Base-by-base conservation (phyloP, 2,113 vertebrate species). In the Sitta europaea region DNA sequence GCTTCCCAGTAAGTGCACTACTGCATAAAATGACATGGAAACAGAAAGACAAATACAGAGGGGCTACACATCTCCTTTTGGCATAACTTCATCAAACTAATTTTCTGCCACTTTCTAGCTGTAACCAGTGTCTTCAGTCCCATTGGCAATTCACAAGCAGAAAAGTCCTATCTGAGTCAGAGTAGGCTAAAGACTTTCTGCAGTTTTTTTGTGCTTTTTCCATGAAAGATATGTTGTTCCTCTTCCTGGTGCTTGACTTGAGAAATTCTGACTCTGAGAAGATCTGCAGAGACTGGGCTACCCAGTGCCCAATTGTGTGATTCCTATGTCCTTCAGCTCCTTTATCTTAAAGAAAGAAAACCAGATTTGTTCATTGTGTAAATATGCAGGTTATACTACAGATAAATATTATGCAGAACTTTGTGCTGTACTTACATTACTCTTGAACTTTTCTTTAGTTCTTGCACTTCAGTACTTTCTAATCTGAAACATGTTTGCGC, bases 161-260 rank as follows among this genome's bases (percentile, higher is more conserved):
- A n/a, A 51, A 35, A 76, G 10, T 19, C 5, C 5, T 66, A 47
- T 94, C 54, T 59, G 45, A 85, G 55, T 42, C 12, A 61, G 10
- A 48, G 36, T 1, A 65, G 14, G 13, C 28, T 63, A 65, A 90
- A 82, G 0, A 6, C 75, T 81, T n/a, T 53, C 11, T 68, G 36
- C 12, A 65, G 6, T 18, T 70, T 88, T 88, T 65, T 62, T 13
- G 11, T 62, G 5, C 12, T 50, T 24, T 90, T 79, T 50, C 25
- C 18, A 14, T 20, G 22, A 54, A 99, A 95, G 98, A 98, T 45
- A 6, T 7, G 92, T 97, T 29, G 55, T 94, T 20, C 83, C 71
- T 48, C 97, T 98, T 15, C 93, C 94, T 36, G 95, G 95, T 92
- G 96, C 98, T 99, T 53, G 97, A 98, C 65, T 90, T 98, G 36